phyloP scores from a whole-genome alignment of 2,888 invertebrate genomes.

The Ectropis crepuscularia region DNA sequence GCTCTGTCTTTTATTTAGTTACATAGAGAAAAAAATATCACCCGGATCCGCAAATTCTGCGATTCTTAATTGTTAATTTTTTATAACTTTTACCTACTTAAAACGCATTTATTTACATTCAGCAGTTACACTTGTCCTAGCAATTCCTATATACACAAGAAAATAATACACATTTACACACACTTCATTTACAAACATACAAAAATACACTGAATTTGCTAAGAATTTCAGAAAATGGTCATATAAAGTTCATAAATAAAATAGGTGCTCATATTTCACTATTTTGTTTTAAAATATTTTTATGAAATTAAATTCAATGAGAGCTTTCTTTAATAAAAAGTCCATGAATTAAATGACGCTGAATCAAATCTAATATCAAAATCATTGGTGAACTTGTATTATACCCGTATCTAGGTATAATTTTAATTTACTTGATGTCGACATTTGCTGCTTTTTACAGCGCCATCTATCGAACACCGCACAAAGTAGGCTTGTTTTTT shows the following conservation, averaged over 20 bases:
- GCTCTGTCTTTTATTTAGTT: too few relatives aligned
- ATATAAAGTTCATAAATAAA: slow-evolving; percentile 14
- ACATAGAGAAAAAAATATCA: too few relatives aligned
- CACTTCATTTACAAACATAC: slow-evolving; percentile 62
- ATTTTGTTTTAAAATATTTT: slow-evolving; percentile 12
- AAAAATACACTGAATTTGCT: slow-evolving; percentile 62
- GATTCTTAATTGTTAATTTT: not conserved
- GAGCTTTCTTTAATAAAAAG: too few relatives aligned
- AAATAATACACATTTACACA: slow-evolving; percentile 34
- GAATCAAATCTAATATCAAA: too few relatives aligned
- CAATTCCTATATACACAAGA: slow-evolving; percentile 22
- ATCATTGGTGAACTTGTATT: too few relatives aligned
- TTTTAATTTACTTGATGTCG: too few relatives aligned
- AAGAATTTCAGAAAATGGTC: slow-evolving; percentile 21
- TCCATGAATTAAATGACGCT: too few relatives aligned
- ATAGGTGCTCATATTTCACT: slow-evolving; percentile 29
- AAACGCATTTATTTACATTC: slow-evolving; percentile 8
- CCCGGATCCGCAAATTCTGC: not conserved
- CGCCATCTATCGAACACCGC: too few relatives aligned
- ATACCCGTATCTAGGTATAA: too few relatives aligned
- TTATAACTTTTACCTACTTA: not conserved
- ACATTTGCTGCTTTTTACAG: too few relatives aligned
- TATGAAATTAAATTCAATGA: slow-evolving; percentile 7
- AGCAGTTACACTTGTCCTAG: slow-evolving; percentile 9
- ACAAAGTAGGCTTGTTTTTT: too few relatives aligned